These are phyloP conservation scores for Parochlus steinenii DNA, from an alignment of 2,888 invertebrate species.

Conservation along the genomic window DNA sequence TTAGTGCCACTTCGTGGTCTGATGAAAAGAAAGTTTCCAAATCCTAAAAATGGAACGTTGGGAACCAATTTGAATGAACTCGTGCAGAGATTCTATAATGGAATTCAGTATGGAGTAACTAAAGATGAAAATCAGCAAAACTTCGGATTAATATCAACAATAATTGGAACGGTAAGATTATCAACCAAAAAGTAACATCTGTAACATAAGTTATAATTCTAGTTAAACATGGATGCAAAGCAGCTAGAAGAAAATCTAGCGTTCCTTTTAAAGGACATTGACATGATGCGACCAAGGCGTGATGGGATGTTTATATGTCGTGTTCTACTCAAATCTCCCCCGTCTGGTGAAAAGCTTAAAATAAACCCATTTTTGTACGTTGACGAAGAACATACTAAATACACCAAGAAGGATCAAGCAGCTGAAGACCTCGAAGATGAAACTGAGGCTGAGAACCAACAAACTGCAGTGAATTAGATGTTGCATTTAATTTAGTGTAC, in stretches of 20 bases:
- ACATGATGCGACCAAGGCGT: constrained; percentile 45
- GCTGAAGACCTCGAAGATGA: constrained; percentile 1
- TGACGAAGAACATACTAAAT: constrained; percentile 17
- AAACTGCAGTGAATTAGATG: too few relatives aligned
- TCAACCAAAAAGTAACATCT: background rate
- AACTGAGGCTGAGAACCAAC: constrained; percentile 1
- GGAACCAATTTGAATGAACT: constrained; percentile 42
- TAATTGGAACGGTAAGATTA: constrained; percentile 49
- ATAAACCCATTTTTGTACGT: constrained; percentile 44
- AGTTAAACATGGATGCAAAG: constrained; percentile 57
- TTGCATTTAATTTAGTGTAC: too few relatives aligned
- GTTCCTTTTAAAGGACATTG: constrained; percentile 45
- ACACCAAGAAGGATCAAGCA: background rate
- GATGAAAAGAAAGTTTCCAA: constrained; percentile 63
- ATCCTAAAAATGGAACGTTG: constrained; percentile 45
- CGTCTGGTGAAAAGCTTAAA: constrained; percentile 48
- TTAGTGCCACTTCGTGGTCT: constrained; percentile 58
- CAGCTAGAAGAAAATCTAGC: constrained; percentile 57
- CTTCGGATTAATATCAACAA: constrained; percentile 48
- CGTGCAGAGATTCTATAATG: constrained; percentile 47
- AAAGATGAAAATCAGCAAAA: constrained; percentile 54
- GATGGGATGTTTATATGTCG: constrained; percentile 55
- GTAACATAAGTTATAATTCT: constrained; percentile 20
- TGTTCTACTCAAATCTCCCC: constrained; percentile 43
- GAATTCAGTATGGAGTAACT: constrained; percentile 47